A percentile compares a stretch with the other conserved stretches of the same genome.
Evolutionary conservation across 92 coral and sea anemone species (phyloP).

Genomic region (Chrysogorgia sp.): DNA sequence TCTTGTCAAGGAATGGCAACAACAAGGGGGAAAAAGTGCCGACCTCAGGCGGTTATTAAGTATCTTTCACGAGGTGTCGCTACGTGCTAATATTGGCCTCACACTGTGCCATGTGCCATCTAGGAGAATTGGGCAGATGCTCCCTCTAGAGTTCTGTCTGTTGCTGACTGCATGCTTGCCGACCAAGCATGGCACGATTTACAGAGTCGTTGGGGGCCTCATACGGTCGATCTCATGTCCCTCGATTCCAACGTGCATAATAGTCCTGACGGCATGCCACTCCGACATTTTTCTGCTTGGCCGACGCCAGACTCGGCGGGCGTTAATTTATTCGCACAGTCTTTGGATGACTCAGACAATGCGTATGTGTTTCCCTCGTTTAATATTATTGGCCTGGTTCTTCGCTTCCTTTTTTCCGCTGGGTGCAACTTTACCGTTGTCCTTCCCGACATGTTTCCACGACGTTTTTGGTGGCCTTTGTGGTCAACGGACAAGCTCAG

Average conservation of each 20-base stretch:
- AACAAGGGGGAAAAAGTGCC: slow-evolving; percentile 67
- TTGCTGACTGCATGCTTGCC: slow-evolving; percentile 34
- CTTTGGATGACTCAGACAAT: slow-evolving; percentile 10
- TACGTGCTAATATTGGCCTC: slow-evolving; percentile 27
- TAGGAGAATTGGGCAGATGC: slow-evolving; percentile 5
- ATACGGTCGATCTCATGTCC: no score
- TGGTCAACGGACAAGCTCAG: slow-evolving; percentile 41
- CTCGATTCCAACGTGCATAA: slow-evolving; percentile 61
- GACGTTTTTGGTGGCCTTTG: slow-evolving; percentile 64
- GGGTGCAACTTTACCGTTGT: slow-evolving; percentile 33
- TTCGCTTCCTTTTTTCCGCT: slow-evolving; percentile 37
- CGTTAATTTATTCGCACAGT: slow-evolving; percentile 40
- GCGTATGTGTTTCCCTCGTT: slow-evolving; percentile 42
- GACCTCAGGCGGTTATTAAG: slow-evolving; percentile 58
- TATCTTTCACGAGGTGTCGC: slow-evolving; percentile 39
- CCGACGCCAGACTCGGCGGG: slow-evolving; percentile 54
- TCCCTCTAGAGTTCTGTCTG: slow-evolving; percentile 10
- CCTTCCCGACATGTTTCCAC: slow-evolving; percentile 42
- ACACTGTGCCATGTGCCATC: slow-evolving; percentile 22
- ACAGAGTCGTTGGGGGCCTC: slow-evolving; percentile 31
- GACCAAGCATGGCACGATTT: neutral
- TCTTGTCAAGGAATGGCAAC: slow-evolving; percentile 63
- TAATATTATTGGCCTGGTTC: slow-evolving; percentile 38
- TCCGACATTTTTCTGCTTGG: slow-evolving; percentile 38
- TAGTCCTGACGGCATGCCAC: slow-evolving; percentile 21